Evolutionary conservation across 2,113 vertebrate genomes (phyloP), one percentile per base, ranked within the genome.

Genomic region (Castor canadensis): DNA sequence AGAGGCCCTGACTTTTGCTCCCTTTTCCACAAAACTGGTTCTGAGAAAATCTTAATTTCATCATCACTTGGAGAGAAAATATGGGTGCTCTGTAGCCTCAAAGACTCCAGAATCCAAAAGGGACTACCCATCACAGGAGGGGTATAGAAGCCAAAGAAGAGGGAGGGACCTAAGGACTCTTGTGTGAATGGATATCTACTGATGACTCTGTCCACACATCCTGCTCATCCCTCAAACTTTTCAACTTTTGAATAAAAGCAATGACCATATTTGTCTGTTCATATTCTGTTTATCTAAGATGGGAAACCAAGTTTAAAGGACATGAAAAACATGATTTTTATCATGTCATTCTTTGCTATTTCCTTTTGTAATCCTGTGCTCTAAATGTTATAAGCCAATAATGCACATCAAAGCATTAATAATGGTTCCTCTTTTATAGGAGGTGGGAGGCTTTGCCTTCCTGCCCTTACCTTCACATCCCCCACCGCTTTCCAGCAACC

Each of bases 141-240:
- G 6, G 5, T 4, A 2, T 1, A 24, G 86, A 83, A 54, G 16
- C 22, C 24, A 5, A 52, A 22, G 40, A 54, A 43, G 58, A 58
- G 20, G 35, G 2, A 28, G 40, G 15, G 32, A 43, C 30, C 38
- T 52, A 4, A 5, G 56, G 38, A 54, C 26, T 43, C 47, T 35
- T 6, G 3, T 9, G 2, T 20, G 75, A 28, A 43, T 9, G 11
- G 20, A 5, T 12, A 38, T 45, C 32, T 35, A 4, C 1, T 0
- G 26, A 32, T 20, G 38, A 24, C 3, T 6, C n/a, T 43, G 35
- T 49, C 58, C 54, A 35, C 30, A 2, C 3, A 1, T 24, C 58
- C 87, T 58, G 54, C 67, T 58, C 30, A 47, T 24, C 38, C 40
- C 71, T 83, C 60, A 40, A 30, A 45, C 60, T 80, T 73, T 72